Percentiles rank a stretch among this genome's conserved stretches.
phyloP scores from a whole-genome alignment of 2,113 vertebrate genomes.

The Leptocoma aspasia region DNA sequence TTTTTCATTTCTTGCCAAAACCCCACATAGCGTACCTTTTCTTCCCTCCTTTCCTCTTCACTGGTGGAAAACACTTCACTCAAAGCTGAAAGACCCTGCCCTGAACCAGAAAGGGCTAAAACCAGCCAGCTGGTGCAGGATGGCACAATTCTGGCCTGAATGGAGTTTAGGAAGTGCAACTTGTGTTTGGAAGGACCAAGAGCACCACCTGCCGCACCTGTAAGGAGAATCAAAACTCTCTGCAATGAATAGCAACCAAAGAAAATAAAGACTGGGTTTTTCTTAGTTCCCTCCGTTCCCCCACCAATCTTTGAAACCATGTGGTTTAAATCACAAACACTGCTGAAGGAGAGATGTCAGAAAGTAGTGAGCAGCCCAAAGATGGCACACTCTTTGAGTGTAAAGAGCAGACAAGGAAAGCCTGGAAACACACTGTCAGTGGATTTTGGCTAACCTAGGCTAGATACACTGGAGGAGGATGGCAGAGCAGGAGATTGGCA shows the following conservation, averaged over 20 bases:
- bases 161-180: neutral
- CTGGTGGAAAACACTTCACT: neutral
- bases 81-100: neutral
- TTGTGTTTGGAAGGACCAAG: neutral
- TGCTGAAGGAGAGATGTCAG: neutral
- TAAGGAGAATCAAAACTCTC: neutral
- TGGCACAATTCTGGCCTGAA: neutral
- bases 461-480: neutral
- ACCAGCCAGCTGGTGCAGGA: neutral
- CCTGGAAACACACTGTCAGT: fast-evolving
- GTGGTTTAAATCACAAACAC: neutral
- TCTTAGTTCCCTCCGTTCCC: too few relatives aligned
- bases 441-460: neutral
- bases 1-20: neutral
- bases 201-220: conserved; percentile 20
- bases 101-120: neutral
- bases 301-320: neutral
- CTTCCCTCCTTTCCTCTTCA: neutral
- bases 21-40: neutral
- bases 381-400: neutral
- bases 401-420: neutral
- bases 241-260: neutral
- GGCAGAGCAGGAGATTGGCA: neutral
- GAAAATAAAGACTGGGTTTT: neutral
- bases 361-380: neutral